phyloP scores from a whole-genome alignment of 2,113 vertebrate species.

The Ailuropoda melanoleuca region DNA sequence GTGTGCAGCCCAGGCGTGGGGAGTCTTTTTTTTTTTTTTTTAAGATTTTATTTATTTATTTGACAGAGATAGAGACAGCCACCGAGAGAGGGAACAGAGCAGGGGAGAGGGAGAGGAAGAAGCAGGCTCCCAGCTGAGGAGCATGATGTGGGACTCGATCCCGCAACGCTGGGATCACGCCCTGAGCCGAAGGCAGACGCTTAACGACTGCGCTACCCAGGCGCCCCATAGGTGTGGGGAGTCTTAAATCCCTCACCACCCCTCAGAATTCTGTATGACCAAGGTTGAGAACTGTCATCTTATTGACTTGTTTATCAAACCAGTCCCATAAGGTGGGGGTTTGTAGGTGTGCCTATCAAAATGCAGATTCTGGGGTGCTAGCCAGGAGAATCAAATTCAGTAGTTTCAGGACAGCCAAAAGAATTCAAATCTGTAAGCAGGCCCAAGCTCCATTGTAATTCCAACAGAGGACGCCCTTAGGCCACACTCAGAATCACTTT shows the following conservation, averaged over 20 bases:
- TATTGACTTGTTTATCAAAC: not conserved
- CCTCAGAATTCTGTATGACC: not conserved
- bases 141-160: too few species aligned
- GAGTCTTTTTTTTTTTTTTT: too few species aligned
- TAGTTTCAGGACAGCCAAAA: not conserved
- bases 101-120: too few species aligned
- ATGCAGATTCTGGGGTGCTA: not conserved
- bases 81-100: too few species aligned
- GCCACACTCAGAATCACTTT: not conserved
- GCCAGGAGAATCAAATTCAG: not conserved
- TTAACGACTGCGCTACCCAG: too few species aligned
- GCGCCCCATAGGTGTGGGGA: too few species aligned
- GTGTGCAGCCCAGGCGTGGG: too few species aligned
- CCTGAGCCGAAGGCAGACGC: too few species aligned
- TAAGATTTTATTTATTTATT: too few species aligned
- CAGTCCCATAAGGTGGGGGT: accelerated
- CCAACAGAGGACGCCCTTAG: not conserved
- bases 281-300: not conserved
- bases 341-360: not conserved
- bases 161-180: too few species aligned
- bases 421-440: not conserved
- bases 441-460: not conserved
- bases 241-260: not conserved
- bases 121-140: too few species aligned
- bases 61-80: too few species aligned